Evolutionary conservation across 2,888 invertebrate genomes (phyloP).

Genomic region (Mesorhabditis sp.): DNA sequence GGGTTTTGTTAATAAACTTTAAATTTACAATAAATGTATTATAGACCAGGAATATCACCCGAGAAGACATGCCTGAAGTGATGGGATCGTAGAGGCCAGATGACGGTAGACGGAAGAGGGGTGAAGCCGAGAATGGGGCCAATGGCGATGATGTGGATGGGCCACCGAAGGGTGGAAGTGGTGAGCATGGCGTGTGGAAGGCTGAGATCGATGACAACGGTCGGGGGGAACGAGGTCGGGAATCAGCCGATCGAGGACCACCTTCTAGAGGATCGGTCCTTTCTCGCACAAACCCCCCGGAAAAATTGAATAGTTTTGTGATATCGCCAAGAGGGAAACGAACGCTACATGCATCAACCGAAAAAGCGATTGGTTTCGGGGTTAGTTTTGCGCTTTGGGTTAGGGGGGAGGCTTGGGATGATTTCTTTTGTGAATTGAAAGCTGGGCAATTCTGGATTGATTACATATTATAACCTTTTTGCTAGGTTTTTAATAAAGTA

Average conservation of each 20-base stretch:
- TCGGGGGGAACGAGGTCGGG: conserved; percentile 14
- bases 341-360: too few relatives aligned
- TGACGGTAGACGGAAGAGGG: conserved; percentile 12
- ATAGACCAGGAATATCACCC: background rate
- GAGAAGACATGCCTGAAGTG: background rate
- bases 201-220: conserved; percentile 10
- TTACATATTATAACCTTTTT: too few relatives aligned
- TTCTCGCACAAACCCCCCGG: too few relatives aligned
- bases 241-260: background rate
- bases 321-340: too few relatives aligned
- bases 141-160: background rate
- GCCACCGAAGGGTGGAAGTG: background rate
- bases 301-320: too few relatives aligned
- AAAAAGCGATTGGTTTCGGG: too few relatives aligned
- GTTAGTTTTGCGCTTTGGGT: too few relatives aligned
- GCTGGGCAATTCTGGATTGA: too few relatives aligned
- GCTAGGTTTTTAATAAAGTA: too few relatives aligned
- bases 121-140: conserved; percentile 5
- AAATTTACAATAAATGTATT: background rate
- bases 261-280: background rate
- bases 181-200: conserved; percentile 8
- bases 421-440: too few relatives aligned
- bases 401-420: too few relatives aligned
- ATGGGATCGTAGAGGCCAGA: background rate
- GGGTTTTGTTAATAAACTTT: background rate